Percentiles rank a stretch among this genome's conserved stretches.
phyloP scores from a whole-genome alignment of 2,797 vertebrate genomes.

The Pelodytes ibericus region DNA sequence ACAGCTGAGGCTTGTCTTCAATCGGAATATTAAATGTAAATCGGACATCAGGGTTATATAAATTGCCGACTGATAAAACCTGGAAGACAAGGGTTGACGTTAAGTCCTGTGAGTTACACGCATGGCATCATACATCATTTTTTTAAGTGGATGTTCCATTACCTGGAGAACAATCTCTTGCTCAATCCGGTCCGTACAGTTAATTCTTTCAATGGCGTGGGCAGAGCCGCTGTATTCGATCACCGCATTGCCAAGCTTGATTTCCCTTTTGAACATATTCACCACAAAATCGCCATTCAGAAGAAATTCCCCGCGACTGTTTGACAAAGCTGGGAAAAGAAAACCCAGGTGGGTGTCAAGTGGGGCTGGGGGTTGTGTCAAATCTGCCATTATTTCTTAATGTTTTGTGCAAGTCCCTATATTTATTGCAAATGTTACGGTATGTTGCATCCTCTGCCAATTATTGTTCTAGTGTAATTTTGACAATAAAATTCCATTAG shows the following conservation, averaged over 20 bases:
- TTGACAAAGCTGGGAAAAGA: constrained; percentile 83
- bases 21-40: constrained; percentile 97
- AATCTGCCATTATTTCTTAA: too few relatives aligned
- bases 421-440: too few relatives aligned
- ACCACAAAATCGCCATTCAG: constrained; percentile 97
- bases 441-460: too few relatives aligned
- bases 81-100: constrained; percentile 58
- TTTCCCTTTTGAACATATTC: constrained; percentile 99
- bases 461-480: too few relatives aligned
- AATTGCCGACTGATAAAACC: constrained; percentile 95
- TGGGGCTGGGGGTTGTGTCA: too few relatives aligned
- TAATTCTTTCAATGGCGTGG: constrained; percentile 91
- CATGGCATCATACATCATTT: constrained; percentile 4
- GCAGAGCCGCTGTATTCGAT: constrained; percentile 97
- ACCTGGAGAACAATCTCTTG: constrained; percentile 95
- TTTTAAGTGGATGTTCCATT: constrained; percentile 42
- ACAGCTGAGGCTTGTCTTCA: constrained; percentile 92
- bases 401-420: too few relatives aligned
- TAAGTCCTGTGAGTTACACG: constrained; percentile 2
- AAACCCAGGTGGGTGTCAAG: neutral
- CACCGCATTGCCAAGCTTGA: constrained; percentile 87
- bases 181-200: constrained; percentile 93
- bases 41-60: constrained; percentile 94
- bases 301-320: constrained; percentile 92
- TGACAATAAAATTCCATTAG: too few relatives aligned